phyloP scores from a whole-genome alignment of 2,797 vertebrate species.

The Acrocephalus scirpaceus region DNA sequence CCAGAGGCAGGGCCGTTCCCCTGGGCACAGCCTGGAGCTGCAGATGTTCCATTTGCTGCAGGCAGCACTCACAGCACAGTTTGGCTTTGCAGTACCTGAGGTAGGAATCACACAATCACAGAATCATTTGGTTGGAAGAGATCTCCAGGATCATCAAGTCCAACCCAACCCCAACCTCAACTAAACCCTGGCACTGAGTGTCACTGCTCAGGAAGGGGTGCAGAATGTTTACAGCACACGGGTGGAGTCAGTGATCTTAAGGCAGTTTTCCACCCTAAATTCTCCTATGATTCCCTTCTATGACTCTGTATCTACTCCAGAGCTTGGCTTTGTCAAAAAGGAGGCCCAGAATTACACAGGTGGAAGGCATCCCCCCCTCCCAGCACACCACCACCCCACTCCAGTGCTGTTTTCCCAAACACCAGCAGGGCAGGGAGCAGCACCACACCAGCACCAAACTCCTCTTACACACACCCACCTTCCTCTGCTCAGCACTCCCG shows the following conservation, averaged over 20 bases:
- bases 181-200: no score
- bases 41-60: not conserved
- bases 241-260: accelerated
- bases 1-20: not conserved
- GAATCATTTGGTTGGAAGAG: no score
- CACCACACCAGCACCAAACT: not conserved
- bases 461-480: not conserved
- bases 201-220: not conserved
- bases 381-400: not conserved
- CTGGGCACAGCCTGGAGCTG: not conserved
- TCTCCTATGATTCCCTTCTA: accelerated
- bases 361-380: not conserved
- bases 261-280: not conserved
- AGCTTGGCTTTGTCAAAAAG: not conserved
- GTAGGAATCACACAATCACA: no score
- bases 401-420: not conserved
- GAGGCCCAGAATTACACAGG: accelerated
- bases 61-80: accelerated
- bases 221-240: not conserved
- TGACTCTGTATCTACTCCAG: not conserved
- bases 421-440: not conserved
- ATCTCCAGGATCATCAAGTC: no score
- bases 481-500: not conserved
- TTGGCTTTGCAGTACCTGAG: accelerated
- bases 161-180: no score